phyloP scores from a whole-genome alignment of 2,888 invertebrate species.

The Thumatha senex region DNA sequence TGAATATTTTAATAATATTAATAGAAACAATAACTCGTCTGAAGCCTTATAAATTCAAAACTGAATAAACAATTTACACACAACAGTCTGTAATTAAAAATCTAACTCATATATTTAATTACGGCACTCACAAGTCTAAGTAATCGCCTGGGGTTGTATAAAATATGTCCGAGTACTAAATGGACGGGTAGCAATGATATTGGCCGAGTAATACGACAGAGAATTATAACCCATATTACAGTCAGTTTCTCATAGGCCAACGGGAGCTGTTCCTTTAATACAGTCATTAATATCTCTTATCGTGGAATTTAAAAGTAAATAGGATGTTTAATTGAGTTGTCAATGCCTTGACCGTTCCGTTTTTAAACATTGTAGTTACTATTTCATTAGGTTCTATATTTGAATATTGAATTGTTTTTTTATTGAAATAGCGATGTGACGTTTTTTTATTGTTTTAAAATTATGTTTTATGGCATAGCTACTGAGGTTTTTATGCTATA shows the following conservation, averaged over 20 bases:
- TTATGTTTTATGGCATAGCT: no score
- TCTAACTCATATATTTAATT: conserved; percentile 14
- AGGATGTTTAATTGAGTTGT: conserved; percentile 4
- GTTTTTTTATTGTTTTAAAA: no score
- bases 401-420: no score
- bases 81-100: conserved; percentile 18
- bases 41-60: background rate
- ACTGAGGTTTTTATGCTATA: no score
- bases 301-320: conserved; percentile 12
- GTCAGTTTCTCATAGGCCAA: conserved; percentile 21
- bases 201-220: conserved; percentile 26
- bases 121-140: conserved; percentile 19
- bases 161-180: conserved; percentile 19
- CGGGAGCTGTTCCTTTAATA: conserved; percentile 36
- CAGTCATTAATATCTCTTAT: conserved; percentile 24
- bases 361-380: background rate
- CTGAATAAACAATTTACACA: conserved; percentile 1
- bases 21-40: background rate
- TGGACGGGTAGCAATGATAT: conserved; percentile 23
- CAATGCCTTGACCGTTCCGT: background rate
- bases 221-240: conserved; percentile 19
- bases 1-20: background rate
- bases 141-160: conserved; percentile 19
- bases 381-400: background rate
- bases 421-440: no score